Percentiles rank a stretch among this genome's conserved stretches.
These are phyloP conservation scores for Austrolebias charrua DNA, from an alignment of 2,797 vertebrate species.

Conservation along the genomic window DNA sequence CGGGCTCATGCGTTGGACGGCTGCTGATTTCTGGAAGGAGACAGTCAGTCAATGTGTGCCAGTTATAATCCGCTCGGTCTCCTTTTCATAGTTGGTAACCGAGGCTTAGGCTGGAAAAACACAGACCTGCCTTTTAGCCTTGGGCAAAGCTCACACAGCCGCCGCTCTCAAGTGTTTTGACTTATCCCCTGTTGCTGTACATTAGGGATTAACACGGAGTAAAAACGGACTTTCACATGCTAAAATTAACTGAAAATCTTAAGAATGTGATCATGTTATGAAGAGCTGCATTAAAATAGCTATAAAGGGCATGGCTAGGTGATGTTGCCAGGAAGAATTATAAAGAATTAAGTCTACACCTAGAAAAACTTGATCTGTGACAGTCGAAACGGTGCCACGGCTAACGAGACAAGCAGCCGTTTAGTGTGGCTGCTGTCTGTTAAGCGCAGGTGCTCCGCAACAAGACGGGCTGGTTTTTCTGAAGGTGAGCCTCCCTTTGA, in stretches of 20 bases:
- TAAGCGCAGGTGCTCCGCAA: conserved; percentile 34
- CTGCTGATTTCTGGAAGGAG: conserved; percentile 47
- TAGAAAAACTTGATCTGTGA: conserved; percentile 31
- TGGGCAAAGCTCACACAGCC: conserved; percentile 46
- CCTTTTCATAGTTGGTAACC: conserved; percentile 47
- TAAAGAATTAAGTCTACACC: not conserved
- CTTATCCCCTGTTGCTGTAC: conserved; percentile 34
- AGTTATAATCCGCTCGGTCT: conserved; percentile 56
- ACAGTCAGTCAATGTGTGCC: conserved; percentile 32
- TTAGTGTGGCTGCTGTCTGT: conserved; percentile 5
- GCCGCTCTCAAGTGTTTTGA: conserved; percentile 48
- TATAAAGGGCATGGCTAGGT: not conserved
- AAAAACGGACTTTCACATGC: conserved; percentile 7
- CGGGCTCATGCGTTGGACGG: conserved; percentile 28
- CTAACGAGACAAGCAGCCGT: not conserved
- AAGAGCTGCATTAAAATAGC: not conserved
- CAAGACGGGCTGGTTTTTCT: conserved; percentile 62
- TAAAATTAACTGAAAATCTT: conserved; percentile 2
- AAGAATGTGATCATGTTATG: not conserved
- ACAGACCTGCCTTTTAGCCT: conserved; percentile 59
- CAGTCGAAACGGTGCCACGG: not conserved
- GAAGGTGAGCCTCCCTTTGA: conserved; percentile 34
- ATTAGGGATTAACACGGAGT: conserved; percentile 24
- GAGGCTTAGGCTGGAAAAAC: conserved; percentile 50
- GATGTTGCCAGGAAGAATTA: conserved; percentile 8